phyloP scores from a whole-genome alignment of 2,113 vertebrate genomes.

The Elgaria multicarinata region DNA sequence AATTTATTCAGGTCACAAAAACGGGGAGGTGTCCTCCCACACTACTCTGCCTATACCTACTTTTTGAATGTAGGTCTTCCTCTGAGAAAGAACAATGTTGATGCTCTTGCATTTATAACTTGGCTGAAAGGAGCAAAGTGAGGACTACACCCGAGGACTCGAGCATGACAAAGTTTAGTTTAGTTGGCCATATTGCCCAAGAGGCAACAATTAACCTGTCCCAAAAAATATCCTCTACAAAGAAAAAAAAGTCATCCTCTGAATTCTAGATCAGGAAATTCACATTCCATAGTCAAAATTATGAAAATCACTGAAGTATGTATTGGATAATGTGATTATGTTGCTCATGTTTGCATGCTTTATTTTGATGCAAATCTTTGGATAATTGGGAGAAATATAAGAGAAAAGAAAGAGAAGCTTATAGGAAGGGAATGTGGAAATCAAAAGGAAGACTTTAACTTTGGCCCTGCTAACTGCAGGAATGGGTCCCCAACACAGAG shows the following conservation, averaged over 20 bases:
- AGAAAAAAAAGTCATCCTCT: too few species aligned
- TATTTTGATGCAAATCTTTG: not conserved
- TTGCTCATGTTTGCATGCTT: not conserved
- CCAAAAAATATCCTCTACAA: too few species aligned
- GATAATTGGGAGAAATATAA: not conserved
- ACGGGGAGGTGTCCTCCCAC: not conserved
- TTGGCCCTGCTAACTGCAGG: not conserved
- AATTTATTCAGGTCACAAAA: not conserved
- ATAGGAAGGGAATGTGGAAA: not conserved
- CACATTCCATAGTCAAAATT: not conserved
- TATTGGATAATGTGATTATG: not conserved
- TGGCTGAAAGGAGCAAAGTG: not conserved
- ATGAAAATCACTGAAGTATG: not conserved
- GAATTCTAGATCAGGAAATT: not conserved
- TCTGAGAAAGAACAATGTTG: not conserved
- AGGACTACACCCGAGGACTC: not conserved
- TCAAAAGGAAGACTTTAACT: not conserved
- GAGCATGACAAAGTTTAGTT: not conserved
- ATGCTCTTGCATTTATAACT: not conserved
- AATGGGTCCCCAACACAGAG: not conserved
- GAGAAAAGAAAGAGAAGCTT: not conserved
- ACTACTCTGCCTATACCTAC: not conserved
- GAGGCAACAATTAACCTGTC: not conserved
- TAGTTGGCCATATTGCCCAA: too few species aligned
- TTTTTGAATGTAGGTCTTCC: not conserved